phyloP scores from a whole-genome alignment of 1,140 invertebrate species.

The Lepidurus apus region DNA sequence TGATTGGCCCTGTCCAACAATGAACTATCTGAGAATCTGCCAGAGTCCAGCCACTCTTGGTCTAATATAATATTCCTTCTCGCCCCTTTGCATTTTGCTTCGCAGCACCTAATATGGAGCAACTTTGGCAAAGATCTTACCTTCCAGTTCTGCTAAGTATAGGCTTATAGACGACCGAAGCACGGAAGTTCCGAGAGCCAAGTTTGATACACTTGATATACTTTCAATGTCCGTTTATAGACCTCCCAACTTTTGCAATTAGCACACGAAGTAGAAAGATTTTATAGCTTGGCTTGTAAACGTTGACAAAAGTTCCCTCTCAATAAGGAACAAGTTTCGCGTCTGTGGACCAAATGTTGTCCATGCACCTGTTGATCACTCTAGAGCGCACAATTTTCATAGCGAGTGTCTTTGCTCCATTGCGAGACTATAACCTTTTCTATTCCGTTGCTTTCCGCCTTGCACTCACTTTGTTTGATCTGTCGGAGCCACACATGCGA shows the following conservation, averaged over 20 bases:
- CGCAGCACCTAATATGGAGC: not conserved
- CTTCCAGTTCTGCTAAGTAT: not conserved
- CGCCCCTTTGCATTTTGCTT: not conserved
- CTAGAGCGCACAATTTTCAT: not conserved
- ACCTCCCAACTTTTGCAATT: not conserved
- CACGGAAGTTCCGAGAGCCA: not conserved
- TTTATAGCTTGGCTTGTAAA: not conserved
- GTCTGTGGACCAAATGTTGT: not conserved
- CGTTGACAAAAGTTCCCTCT: not conserved
- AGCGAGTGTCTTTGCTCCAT: not conserved
- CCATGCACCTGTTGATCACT: slow-evolving; percentile 13
- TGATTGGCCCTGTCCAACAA: too few relatives aligned
- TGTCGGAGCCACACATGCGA: too few relatives aligned
- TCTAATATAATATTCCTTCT: too few relatives aligned
- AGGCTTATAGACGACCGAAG: not conserved
- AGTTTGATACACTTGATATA: not conserved
- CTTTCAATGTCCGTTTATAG: not conserved
- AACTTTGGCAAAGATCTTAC: not conserved
- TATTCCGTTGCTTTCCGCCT: too few relatives aligned
- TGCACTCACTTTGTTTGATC: too few relatives aligned
- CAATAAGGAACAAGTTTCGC: not conserved
- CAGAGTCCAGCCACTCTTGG: too few relatives aligned
- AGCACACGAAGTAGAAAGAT: not conserved
- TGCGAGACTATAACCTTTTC: too few relatives aligned
- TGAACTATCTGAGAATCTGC: too few relatives aligned